A percentile compares a stretch with the other conserved stretches of the same genome.
These are phyloP conservation scores for Keiferia lycopersicella DNA, from an alignment of 2,888 invertebrate species.

Conservation along the genomic window DNA sequence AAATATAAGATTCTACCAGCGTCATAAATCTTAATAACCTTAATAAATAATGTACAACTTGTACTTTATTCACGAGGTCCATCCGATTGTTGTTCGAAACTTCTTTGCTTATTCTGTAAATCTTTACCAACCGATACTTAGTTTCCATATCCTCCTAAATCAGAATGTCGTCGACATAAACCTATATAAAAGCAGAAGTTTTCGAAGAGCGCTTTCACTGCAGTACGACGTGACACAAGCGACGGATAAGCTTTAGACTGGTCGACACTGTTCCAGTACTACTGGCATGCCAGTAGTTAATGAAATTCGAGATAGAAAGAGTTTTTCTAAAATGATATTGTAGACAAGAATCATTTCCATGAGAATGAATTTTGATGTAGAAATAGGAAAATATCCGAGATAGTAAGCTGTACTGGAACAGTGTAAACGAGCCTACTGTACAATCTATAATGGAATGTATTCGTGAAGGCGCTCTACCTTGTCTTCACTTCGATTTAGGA, in stretches of 20 bases:
- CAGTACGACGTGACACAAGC: slow-evolving; percentile 10
- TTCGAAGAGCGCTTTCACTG: slow-evolving; percentile 42
- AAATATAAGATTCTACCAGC: background rate
- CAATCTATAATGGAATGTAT: slow-evolving; percentile 33
- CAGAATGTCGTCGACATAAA: slow-evolving; percentile 29
- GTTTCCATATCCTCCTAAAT: slow-evolving; percentile 27
- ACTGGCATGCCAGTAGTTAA: background rate
- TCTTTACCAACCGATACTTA: background rate
- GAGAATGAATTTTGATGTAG: background rate
- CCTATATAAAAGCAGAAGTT: slow-evolving; percentile 45
- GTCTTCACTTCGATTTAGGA: background rate
- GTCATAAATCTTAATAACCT: background rate
- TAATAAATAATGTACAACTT: background rate
- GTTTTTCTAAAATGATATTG: background rate
- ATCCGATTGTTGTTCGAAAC: background rate
- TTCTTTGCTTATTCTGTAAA: slow-evolving; percentile 10
- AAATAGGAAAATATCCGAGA: background rate
- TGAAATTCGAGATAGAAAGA: background rate
- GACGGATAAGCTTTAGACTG: slow-evolving; percentile 16
- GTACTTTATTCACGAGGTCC: slow-evolving; percentile 18
- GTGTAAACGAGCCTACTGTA: slow-evolving; percentile 24
- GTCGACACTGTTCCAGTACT: background rate
- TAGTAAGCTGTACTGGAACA: background rate
- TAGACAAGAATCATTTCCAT: background rate
- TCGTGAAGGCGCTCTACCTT: slow-evolving; percentile 21